Evolutionary conservation across 1,140 invertebrate genomes (phyloP).

Genomic region (Dendrolimus punctatus): DNA sequence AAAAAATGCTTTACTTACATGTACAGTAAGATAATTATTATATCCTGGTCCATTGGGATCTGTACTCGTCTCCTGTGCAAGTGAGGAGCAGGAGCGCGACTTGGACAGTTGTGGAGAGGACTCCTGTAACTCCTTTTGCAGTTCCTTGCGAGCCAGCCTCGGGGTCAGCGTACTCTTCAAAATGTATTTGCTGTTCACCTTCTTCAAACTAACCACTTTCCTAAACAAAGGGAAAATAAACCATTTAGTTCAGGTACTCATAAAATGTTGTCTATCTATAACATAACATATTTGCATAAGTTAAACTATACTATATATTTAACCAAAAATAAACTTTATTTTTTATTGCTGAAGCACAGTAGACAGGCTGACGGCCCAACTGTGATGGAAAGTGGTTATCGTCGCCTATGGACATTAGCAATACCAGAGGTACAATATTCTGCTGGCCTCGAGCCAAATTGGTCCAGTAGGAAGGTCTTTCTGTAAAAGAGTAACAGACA

Average conservation of each 20-base stretch:
- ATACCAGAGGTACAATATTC: no score
- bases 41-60: slow-evolving; percentile 57
- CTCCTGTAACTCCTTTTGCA: slow-evolving; percentile 74
- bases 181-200: slow-evolving; percentile 88
- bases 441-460: no score
- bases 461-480: no score
- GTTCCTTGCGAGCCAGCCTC: slow-evolving; percentile 78
- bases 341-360: no score
- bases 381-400: no score
- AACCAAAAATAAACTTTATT: no score
- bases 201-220: slow-evolving; percentile 86
- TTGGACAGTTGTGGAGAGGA: slow-evolving; percentile 74
- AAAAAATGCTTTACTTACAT: slow-evolving; percentile 68
- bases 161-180: slow-evolving; percentile 87
- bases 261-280: no score
- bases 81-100: slow-evolving; percentile 80
- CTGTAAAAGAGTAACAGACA: no score
- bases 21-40: slow-evolving; percentile 82
- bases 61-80: slow-evolving; percentile 72
- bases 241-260: background rate
- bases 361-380: no score
- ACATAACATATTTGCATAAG: no score
- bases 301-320: no score
- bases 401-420: no score
- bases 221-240: slow-evolving; percentile 55